A percentile compares a stretch with the other conserved stretches of the same genome.
Conservation (phyloP, 2,888 invertebrate genomes). For the Ophion ellenae region DNA sequence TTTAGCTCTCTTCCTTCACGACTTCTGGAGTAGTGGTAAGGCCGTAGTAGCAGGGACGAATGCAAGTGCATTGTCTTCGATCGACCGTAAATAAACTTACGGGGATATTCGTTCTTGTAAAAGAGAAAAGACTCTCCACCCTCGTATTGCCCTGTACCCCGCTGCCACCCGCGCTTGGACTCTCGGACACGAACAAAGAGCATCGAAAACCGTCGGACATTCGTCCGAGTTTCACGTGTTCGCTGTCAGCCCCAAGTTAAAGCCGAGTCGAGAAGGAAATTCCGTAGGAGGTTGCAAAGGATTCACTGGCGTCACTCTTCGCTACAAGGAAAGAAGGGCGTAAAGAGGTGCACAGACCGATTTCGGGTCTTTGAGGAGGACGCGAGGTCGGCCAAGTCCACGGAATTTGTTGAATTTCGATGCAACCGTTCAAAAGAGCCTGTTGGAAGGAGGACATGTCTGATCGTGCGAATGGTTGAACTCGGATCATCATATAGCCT, state of each 20-base stretch:
- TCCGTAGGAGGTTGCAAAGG: slow-evolving; percentile 23
- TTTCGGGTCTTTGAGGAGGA: background rate
- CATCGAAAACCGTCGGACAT: slow-evolving; percentile 27
- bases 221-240: slow-evolving; percentile 56
- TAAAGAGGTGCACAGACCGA: background rate
- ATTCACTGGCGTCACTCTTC: background rate
- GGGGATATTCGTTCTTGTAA: slow-evolving; percentile 57
- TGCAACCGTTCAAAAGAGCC: background rate
- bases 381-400: background rate
- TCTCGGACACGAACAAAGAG: slow-evolving; percentile 35
- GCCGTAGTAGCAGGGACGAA: slow-evolving; percentile 45
- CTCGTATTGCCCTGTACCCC: slow-evolving; percentile 15
- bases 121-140: slow-evolving; percentile 40
- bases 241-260: slow-evolving; percentile 30
- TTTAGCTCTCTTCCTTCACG: slow-evolving; percentile 44
- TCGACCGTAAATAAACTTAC: slow-evolving; percentile 76
- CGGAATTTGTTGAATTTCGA: slow-evolving; percentile 5
- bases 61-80: slow-evolving; percentile 76
- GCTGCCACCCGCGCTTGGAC: background rate
- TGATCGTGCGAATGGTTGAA: background rate
- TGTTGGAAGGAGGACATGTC: background rate
- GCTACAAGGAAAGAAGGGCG: background rate
- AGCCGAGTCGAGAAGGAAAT: slow-evolving; percentile 28
- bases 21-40: slow-evolving; percentile 47
- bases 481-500: background rate